phyloP scores from a whole-genome alignment of 2,888 invertebrate genomes.

The Chrysina gloriosa region DNA sequence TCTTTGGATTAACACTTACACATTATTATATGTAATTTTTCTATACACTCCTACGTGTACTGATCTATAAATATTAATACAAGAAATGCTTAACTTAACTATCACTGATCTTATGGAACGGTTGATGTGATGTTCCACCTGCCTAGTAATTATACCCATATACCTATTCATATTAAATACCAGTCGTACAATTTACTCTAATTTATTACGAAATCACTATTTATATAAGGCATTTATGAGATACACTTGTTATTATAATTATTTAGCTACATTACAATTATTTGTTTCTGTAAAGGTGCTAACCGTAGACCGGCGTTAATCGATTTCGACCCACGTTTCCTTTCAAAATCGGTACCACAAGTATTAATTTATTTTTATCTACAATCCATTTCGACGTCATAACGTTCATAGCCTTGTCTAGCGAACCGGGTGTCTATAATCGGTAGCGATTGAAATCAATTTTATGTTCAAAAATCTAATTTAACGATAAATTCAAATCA shows the following conservation, averaged over 20 bases:
- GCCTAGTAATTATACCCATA: slow-evolving; percentile 14
- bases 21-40: slow-evolving; percentile 8
- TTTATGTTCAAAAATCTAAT: slow-evolving; percentile 49
- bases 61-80: slow-evolving; percentile 20
- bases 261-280: slow-evolving; percentile 17
- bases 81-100: background rate
- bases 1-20: background rate
- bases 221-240: slow-evolving; percentile 32
- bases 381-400: slow-evolving; percentile 33
- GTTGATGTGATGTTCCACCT: slow-evolving; percentile 16
- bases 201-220: slow-evolving; percentile 32
- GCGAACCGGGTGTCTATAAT: slow-evolving; percentile 5
- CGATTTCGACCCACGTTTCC: slow-evolving; percentile 32
- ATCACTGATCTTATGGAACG: background rate
- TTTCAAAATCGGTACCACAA: slow-evolving; percentile 33
- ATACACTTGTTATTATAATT: slow-evolving; percentile 25
- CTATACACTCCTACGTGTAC: background rate
- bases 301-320: slow-evolving; percentile 27
- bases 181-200: slow-evolving; percentile 9
- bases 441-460: slow-evolving; percentile 53
- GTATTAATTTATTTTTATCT: slow-evolving; percentile 40
- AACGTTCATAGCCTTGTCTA: slow-evolving; percentile 4
- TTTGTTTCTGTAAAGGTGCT: slow-evolving; percentile 35
- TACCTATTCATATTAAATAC: slow-evolving; percentile 21
- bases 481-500: slow-evolving; percentile 45